A percentile compares a stretch with the other conserved stretches of the same genome.
phyloP scores from a whole-genome alignment of 2,888 invertebrate species.

The Eupsilia transversa region DNA sequence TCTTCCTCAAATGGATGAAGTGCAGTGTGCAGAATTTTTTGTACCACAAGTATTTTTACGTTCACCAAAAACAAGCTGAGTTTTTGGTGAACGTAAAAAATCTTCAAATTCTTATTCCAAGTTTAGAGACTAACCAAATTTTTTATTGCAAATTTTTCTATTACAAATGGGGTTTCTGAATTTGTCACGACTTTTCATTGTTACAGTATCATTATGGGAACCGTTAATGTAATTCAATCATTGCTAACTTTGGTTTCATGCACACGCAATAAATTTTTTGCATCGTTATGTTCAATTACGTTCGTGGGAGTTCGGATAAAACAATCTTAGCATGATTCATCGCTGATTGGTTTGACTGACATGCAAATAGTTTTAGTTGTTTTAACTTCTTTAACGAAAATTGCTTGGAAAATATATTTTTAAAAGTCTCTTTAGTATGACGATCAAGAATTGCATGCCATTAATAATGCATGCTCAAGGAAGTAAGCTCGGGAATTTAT shows the following conservation, averaged over 20 bases:
- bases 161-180: constrained; percentile 18
- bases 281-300: constrained; percentile 53
- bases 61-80: too few species aligned
- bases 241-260: constrained; percentile 51
- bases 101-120: background rate
- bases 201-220: constrained; percentile 52
- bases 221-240: constrained; percentile 56
- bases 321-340: constrained; percentile 57
- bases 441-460: constrained; percentile 12
- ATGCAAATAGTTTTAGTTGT: constrained; percentile 37
- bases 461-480: constrained; percentile 36
- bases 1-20: constrained; percentile 39
- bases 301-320: constrained; percentile 62
- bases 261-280: constrained; percentile 62
- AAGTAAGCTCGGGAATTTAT: constrained; percentile 45
- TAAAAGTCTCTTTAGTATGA: constrained; percentile 7
- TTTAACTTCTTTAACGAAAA: background rate
- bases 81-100: constrained; percentile 16
- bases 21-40: constrained; percentile 36
- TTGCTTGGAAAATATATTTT: background rate
- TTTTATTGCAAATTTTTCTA: constrained; percentile 18
- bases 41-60: background rate
- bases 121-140: constrained; percentile 3
- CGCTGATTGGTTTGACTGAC: constrained; percentile 40
- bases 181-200: constrained; percentile 58